These are phyloP conservation scores for Tetramorium simillimum DNA, from an alignment of 1,140 invertebrate species.

Conservation along the genomic window DNA sequence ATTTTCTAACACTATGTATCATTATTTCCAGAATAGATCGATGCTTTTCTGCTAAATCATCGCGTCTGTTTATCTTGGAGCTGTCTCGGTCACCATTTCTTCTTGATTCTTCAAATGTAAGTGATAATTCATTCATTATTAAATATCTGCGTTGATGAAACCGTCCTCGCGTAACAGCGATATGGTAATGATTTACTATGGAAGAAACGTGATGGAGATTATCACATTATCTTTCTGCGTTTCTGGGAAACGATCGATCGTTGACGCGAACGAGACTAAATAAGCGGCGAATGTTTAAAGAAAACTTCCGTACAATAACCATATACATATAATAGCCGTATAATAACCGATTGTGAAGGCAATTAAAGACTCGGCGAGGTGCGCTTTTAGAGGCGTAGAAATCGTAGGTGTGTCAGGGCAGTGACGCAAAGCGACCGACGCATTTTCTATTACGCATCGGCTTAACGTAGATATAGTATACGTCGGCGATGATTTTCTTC, in stretches of 20 bases:
- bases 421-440: conserved; percentile 52
- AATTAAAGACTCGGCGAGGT: conserved; percentile 52
- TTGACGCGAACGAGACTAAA: conserved; percentile 42
- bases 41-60: neutral
- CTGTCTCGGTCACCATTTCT: neutral
- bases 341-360: conserved; percentile 46
- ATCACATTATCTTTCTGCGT: conserved; percentile 30
- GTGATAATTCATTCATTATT: conserved; percentile 29
- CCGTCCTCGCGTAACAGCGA: neutral
- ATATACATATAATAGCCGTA: conserved; percentile 22
- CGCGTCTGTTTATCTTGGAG: neutral
- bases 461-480: conserved; percentile 36
- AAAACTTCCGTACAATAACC: conserved; percentile 28
- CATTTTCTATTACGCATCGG: conserved; percentile 53
- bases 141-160: neutral
- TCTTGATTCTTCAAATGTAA: conserved; percentile 9
- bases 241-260: conserved; percentile 37
- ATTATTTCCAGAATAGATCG: neutral
- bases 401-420: conserved; percentile 50
- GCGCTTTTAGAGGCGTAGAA: conserved; percentile 47
- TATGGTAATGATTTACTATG: conserved; percentile 28
- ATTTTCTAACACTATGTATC: neutral
- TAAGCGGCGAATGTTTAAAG: conserved; percentile 39
- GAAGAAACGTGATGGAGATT: neutral
- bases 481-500: conserved; percentile 50